A percentile compares a stretch with the other conserved stretches of the same genome.
These are phyloP conservation scores for Heliocidaris erythrogramma DNA, from an alignment of 35 echinoderm and acorn worm genomes.

Conservation along the genomic window DNA sequence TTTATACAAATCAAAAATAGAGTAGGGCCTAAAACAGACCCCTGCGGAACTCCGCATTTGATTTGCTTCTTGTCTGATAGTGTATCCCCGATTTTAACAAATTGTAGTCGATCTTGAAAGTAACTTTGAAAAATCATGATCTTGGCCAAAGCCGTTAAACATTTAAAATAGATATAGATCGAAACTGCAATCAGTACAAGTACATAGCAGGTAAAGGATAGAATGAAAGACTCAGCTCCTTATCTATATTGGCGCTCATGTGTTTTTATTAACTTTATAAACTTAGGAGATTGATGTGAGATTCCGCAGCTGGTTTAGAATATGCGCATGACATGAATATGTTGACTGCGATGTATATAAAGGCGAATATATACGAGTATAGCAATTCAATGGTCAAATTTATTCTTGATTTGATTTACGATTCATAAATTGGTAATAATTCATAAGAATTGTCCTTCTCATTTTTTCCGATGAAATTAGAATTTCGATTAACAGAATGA, in stretches of 20 bases:
- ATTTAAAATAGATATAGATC: too few relatives aligned
- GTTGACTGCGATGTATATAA: background rate
- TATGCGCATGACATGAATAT: background rate
- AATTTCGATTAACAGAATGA: too few relatives aligned
- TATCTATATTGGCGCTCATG: background rate
- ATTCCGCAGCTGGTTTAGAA: background rate
- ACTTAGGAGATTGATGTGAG: background rate
- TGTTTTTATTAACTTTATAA: background rate
- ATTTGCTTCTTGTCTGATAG: too few relatives aligned
- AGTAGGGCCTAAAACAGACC: too few relatives aligned
- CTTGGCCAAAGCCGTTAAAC: too few relatives aligned
- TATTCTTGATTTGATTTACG: background rate
- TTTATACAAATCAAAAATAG: too few relatives aligned
- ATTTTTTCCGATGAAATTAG: background rate
- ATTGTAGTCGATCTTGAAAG: too few relatives aligned
- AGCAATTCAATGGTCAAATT: background rate
- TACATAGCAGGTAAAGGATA: background rate
- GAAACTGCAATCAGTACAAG: background rate
- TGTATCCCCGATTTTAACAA: too few relatives aligned
- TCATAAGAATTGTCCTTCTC: background rate
- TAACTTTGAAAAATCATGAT: too few relatives aligned
- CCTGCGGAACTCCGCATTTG: too few relatives aligned
- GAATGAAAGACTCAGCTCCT: background rate
- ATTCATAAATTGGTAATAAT: constrained; percentile 6
- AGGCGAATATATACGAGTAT: background rate